Evolutionary conservation across 2,888 invertebrate genomes (phyloP).

Genomic region (Platynereis dumerilii): DNA sequence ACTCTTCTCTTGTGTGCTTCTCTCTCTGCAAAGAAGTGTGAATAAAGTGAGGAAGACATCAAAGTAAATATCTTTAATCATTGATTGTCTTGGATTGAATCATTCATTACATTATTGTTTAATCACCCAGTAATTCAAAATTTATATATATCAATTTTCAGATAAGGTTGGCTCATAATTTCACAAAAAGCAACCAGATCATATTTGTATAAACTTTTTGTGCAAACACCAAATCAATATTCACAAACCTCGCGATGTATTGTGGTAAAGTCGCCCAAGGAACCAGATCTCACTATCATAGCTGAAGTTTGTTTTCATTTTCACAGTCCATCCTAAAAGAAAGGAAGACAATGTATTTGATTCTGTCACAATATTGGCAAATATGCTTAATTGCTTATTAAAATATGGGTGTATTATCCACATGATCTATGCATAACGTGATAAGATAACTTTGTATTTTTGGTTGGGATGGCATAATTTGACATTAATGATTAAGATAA

Average conservation of each 20-base stretch:
- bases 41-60: neutral
- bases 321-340: constrained; percentile 74
- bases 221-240: too few species aligned
- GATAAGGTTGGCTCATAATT: neutral
- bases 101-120: too few species aligned
- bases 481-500: too few species aligned
- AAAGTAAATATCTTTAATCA: neutral
- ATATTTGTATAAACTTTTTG: too few species aligned
- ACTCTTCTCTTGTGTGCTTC: constrained; percentile 6
- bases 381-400: too few species aligned
- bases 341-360: constrained; percentile 6
- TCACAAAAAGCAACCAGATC: too few species aligned
- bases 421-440: too few species aligned
- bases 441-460: too few species aligned
- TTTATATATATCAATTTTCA: neutral
- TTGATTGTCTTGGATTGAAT: neutral
- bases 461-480: too few species aligned
- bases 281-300: constrained; percentile 89
- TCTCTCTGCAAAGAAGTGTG: constrained; percentile 9
- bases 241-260: constrained; percentile 46
- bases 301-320: constrained; percentile 75
- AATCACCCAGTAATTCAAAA: neutral
- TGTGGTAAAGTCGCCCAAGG: constrained; percentile 79
- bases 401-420: too few species aligned
- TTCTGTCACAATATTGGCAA: too few species aligned